Percentiles rank a stretch among this genome's conserved stretches.
Evolutionary conservation across 2,888 invertebrate species (phyloP).

Genomic region (Euplagia quadripunctaria): DNA sequence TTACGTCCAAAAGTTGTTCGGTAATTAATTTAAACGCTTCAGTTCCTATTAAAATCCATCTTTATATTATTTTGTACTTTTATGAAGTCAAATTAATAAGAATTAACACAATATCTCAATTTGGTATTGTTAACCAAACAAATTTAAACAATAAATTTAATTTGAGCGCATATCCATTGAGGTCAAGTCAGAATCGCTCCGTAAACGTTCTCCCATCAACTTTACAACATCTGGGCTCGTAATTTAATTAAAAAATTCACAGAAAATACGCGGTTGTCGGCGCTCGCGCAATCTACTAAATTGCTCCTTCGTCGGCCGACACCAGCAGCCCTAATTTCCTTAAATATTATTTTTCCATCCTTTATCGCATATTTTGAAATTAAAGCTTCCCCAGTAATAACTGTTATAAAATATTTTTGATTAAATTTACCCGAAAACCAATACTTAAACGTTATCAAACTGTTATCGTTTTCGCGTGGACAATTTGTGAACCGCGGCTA

Average conservation of each 20-base stretch:
- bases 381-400: conserved; percentile 78
- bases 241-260: conserved; percentile 88
- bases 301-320: conserved; percentile 70
- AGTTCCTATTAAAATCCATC: not conserved
- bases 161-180: conserved; percentile 31
- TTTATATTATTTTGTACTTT: not conserved
- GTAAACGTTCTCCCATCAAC: conserved; percentile 71
- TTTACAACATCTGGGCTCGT: conserved; percentile 79
- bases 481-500: conserved; percentile 57
- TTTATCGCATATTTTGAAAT: conserved; percentile 85
- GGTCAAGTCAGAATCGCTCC: conserved; percentile 36
- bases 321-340: conserved; percentile 82
- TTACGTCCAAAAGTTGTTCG: not conserved
- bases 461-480: conserved; percentile 63
- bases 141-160: conserved; percentile 48
- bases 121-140: conserved; percentile 39
- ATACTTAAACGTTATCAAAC: conserved; percentile 83
- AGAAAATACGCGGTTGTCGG: conserved; percentile 75
- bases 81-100: not conserved
- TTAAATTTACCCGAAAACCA: conserved; percentile 84
- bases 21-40: not conserved
- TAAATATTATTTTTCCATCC: conserved; percentile 83
- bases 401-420: conserved; percentile 81
- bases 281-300: conserved; percentile 81
- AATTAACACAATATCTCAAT: conserved; percentile 43